Evolutionary conservation across 2,888 invertebrate species (phyloP), one percentile per base, ranked within the genome.

Genomic region (Drosophila infuscata): DNA sequence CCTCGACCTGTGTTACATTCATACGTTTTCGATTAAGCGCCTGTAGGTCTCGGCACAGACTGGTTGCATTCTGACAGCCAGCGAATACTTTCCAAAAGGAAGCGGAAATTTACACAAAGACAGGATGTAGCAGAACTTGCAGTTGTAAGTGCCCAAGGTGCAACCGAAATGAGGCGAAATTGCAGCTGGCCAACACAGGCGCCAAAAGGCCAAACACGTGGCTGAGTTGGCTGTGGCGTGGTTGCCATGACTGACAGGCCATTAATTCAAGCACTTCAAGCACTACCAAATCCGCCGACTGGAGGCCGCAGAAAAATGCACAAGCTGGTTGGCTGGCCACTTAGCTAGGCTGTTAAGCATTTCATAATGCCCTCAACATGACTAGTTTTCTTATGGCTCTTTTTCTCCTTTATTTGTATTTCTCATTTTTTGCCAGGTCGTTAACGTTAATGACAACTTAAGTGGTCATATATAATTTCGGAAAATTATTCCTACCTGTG

Each of bases 381-480:
- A 57, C 70, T 54, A 70, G 58, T 38, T 38, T 54, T 35, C 36
- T 38, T 56, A 29, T 38, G n/a, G 56, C 12, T 30, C 38, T 30
- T 38, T 29, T 46, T 25, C 20, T 25, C 20, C 20, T 25, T 25
- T 25, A 25, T 25, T 25, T 25, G 20, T 25, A 43, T 58, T 60
- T 30, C 46, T 41, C 15, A 33, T n/a, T 38, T 75, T 61, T 57
- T 11, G 79, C 74, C 56, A 56, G 76, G 82, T 89, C 89, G 85
- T 85, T 85, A 87, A 79, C 89, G 88, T 75, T 89, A 87, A 87
- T 85, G 88, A 81, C 88, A 83, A 76, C 88, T 79, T 87, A 89
- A 89, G 86, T 89, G 88, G 83, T 79, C 81, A 88, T 89, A 88
- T 89, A 86, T 89, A 85, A 89, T 84, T 86, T 80, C 85, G 74